Evolutionary conservation across 2,888 invertebrate species (phyloP).

Genomic region (Agriopis aurantiaria): DNA sequence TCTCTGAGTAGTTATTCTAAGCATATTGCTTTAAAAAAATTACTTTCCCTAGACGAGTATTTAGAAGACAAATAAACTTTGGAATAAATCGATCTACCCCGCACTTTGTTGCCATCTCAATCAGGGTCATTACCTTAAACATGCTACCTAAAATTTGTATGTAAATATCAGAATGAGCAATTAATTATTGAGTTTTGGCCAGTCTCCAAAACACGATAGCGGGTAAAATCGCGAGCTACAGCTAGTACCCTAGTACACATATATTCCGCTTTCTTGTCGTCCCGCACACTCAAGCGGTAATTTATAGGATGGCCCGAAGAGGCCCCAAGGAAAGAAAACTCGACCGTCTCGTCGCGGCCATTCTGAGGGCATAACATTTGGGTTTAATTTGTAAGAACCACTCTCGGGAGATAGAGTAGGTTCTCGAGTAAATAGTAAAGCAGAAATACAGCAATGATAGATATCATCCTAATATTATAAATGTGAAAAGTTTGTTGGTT

Average conservation of each 20-base stretch:
- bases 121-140: no score
- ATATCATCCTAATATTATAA: no score
- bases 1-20: no score
- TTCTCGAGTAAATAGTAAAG: neutral
- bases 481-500: no score
- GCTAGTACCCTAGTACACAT: neutral
- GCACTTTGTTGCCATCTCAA: no score
- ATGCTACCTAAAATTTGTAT: no score
- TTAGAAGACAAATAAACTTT: no score
- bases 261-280: constrained; percentile 11
- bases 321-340: neutral
- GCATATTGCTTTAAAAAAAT: no score
- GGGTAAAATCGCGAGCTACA: neutral
- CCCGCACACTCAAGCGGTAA: constrained; percentile 9
- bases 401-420: neutral
- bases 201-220: neutral
- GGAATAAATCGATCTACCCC: no score
- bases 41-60: no score
- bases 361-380: constrained; percentile 18
- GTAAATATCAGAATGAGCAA: no score
- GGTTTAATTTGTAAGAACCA: constrained; percentile 12
- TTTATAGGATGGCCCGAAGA: constrained; percentile 7
- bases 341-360: constrained; percentile 1
- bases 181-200: no score
- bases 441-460: neutral